Conservation (phyloP, 2,888 invertebrate genomes). For the Pristionchus entomophagus region DNA sequence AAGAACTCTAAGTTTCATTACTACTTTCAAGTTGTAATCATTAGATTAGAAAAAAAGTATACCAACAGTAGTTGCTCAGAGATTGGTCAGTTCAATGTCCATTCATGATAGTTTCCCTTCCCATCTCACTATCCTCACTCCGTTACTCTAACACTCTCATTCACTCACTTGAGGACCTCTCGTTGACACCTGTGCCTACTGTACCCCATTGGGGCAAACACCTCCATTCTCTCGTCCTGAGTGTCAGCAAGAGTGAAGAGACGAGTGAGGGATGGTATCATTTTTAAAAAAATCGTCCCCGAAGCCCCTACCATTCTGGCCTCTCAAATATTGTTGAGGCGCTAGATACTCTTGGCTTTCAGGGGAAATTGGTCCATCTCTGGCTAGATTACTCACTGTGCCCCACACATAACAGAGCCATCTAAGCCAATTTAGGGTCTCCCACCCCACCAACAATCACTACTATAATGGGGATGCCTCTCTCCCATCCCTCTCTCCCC, state of each 20-base stretch:
- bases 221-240: background rate
- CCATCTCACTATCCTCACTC: no score
- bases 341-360: no score
- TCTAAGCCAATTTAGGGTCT: constrained; percentile 24
- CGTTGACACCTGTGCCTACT: background rate
- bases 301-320: background rate
- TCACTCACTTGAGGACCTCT: background rate
- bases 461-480: background rate
- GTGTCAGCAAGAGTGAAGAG: background rate
- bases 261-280: background rate
- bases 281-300: background rate
- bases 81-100: no score
- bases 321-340: background rate
- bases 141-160: constrained; percentile 6
- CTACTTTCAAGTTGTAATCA: no score
- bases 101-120: no score
- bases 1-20: no score
- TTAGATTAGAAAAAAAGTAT: no score
- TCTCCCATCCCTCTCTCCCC: background rate
- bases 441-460: background rate
- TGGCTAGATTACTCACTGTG: background rate
- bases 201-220: background rate
- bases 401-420: constrained; percentile 35
- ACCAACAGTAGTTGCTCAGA: no score
- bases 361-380: constrained; percentile 14